Evolutionary conservation across 2,113 vertebrate genomes (phyloP).

Genomic region (Rhizomys pruinosus): DNA sequence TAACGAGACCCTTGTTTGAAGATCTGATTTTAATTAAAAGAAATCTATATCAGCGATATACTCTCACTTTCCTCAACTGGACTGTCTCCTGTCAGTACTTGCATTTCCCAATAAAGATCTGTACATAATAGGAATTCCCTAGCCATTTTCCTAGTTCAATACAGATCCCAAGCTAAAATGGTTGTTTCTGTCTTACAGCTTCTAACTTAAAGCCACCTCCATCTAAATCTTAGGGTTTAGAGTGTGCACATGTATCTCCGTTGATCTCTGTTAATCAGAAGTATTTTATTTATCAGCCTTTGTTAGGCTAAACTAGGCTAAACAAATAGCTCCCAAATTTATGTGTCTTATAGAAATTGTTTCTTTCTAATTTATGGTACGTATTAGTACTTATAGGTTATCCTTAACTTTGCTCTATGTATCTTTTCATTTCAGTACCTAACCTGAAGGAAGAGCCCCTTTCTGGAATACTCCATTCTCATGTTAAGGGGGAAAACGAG

Average conservation of each 20-base stretch:
- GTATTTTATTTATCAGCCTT: conserved; percentile 15
- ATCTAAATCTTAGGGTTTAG: background rate
- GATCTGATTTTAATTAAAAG: conserved; percentile 75
- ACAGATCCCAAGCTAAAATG: conserved; percentile 12
- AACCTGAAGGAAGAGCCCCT: background rate
- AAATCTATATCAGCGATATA: conserved; percentile 48
- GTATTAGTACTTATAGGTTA: background rate
- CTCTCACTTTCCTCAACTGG: background rate
- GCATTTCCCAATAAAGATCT: background rate
- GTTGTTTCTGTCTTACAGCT: background rate
- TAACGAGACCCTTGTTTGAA: conserved; percentile 65
- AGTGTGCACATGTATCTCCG: background rate
- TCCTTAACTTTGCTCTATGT: background rate
- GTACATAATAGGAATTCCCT: background rate
- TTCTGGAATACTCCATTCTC: background rate
- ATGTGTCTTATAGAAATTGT: background rate
- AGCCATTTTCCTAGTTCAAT: background rate
- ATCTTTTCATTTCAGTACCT: background rate
- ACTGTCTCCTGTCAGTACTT: background rate
- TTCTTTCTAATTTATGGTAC: background rate
- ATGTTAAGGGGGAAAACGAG: background rate
- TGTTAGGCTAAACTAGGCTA: background rate
- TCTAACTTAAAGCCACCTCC: background rate
- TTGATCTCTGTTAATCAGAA: background rate
- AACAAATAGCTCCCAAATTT: background rate